These are phyloP conservation scores for Cyclopterus lumpus DNA, from an alignment of 2,797 vertebrate genomes.

Conservation along the genomic window DNA sequence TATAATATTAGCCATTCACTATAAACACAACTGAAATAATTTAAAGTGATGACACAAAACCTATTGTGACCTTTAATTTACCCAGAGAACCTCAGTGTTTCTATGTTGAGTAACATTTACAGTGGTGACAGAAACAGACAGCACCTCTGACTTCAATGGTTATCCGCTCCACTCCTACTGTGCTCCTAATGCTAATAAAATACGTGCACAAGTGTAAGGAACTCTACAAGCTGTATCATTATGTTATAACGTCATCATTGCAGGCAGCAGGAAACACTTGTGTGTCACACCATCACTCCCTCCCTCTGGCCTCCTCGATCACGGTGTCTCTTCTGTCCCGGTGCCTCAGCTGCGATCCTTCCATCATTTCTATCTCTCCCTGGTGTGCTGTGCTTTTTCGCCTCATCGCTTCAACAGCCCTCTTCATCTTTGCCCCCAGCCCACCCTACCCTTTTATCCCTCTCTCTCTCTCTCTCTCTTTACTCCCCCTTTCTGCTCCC, in stretches of 20 bases:
- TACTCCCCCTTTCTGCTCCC: constrained; percentile 15
- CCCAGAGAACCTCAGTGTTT: not conserved
- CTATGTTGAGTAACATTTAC: not conserved
- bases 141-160: constrained; percentile 7
- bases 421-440: constrained; percentile 9
- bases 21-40: constrained; percentile 6
- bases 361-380: constrained; percentile 77
- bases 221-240: constrained; percentile 21
- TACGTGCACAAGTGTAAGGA: constrained; percentile 30
- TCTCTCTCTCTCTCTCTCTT: not conserved
- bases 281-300: constrained; percentile 33
- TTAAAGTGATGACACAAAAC: not conserved
- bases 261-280: constrained; percentile 43
- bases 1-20: not conserved
- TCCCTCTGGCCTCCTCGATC: constrained; percentile 31
- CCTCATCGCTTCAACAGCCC: constrained; percentile 67
- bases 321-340: constrained; percentile 46
- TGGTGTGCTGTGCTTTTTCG: constrained; percentile 73
- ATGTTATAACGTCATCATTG: constrained; percentile 47
- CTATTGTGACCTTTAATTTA: constrained; percentile 18
- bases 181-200: constrained; percentile 25
- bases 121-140: not conserved
- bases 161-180: constrained; percentile 7
- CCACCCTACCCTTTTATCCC: not conserved
- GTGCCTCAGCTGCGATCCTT: constrained; percentile 69